Conservation (phyloP, 2,888 invertebrate genomes). For the Cacoxenus indagator region DNA sequence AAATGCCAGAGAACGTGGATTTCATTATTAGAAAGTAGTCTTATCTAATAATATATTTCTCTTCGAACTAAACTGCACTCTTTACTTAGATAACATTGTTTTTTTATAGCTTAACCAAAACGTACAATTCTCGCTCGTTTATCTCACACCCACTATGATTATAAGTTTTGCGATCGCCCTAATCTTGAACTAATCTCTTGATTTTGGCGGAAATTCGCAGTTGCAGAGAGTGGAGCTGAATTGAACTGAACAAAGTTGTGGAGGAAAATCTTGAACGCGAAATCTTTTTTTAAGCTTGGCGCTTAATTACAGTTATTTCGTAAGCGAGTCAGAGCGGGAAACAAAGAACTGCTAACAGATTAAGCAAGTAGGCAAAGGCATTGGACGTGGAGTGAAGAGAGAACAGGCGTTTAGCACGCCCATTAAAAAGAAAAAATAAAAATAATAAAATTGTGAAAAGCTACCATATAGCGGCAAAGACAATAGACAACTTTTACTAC, state of each 20-base stretch:
- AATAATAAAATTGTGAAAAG: not conserved
- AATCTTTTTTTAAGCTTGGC: not conserved
- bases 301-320: constrained; percentile 19
- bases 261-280: not conserved
- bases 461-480: constrained; percentile 12
- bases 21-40: too few species aligned
- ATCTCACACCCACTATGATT: not conserved
- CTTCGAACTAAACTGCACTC: too few species aligned
- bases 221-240: not conserved
- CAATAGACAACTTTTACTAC: constrained; percentile 26
- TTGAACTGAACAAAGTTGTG: not conserved
- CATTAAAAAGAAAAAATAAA: constrained; percentile 2
- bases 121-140: not conserved
- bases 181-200: constrained; percentile 2
- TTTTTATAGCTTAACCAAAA: not conserved
- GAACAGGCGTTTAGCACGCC: not conserved
- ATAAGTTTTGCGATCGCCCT: not conserved
- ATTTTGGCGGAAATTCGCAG: constrained; percentile 11
- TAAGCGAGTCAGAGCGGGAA: constrained; percentile 7
- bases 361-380: not conserved
- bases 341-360: not conserved
- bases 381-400: too few species aligned
- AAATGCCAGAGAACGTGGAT: too few species aligned
- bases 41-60: too few species aligned
- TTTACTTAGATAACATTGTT: not conserved